Conservation (phyloP, 2,113 vertebrate genomes). For the Scolopax mira region DNA sequence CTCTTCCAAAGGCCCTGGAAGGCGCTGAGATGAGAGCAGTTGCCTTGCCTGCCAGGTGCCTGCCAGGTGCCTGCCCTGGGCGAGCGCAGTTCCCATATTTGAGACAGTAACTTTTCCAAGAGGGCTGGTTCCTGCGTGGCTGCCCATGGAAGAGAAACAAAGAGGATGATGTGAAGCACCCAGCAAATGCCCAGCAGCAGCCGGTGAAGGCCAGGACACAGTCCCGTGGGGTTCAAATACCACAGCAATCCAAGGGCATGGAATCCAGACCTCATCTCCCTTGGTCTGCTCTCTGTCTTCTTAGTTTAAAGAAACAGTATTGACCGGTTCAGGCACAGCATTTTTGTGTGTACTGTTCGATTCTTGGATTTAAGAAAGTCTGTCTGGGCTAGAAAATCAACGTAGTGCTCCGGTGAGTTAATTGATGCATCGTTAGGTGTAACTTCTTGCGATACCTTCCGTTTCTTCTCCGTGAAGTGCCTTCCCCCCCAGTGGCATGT, state of each 20-base stretch:
- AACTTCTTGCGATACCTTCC: background rate
- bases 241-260: background rate
- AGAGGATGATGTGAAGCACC: background rate
- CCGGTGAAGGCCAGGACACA: background rate
- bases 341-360: background rate
- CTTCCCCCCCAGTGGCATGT: background rate
- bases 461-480: background rate
- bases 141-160: background rate
- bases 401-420: background rate
- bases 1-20: background rate
- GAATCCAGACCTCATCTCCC: background rate
- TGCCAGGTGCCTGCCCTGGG: rapidly evolving
- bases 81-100: rapidly evolving
- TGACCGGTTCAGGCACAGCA: background rate
- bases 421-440: background rate
- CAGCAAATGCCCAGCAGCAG: background rate
- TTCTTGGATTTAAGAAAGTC: background rate
- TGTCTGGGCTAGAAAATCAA: background rate
- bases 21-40: background rate
- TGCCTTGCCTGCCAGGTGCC: background rate
- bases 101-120: background rate
- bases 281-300: background rate
- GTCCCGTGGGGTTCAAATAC: background rate
- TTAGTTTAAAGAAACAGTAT: background rate
- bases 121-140: background rate